Evolutionary conservation across 2,113 vertebrate species (phyloP), one percentile per base, ranked within the genome.

Genomic region (Urocitellus parryii): DNA sequence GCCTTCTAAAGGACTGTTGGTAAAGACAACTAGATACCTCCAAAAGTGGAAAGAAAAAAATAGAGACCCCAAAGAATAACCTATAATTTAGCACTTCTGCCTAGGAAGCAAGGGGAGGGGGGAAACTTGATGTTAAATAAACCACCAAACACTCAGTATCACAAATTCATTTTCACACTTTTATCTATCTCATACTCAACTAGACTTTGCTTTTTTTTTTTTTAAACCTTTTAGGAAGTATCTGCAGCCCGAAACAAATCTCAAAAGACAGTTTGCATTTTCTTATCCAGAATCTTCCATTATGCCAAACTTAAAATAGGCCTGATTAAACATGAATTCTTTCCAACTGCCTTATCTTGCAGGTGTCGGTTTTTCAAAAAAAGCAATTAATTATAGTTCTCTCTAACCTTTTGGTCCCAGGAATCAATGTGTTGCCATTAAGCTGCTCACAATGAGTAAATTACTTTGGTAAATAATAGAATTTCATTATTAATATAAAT

Each of bases 281-380:
- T 45, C 18, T 53, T 85, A 94, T 91, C 93, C 97, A 98, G 96
- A 97, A 92, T 98, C 98, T 98, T 94, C 81, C 96, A 96, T 97
- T 93, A 95, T 70, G 65, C 89, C 97, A 87, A 97, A 94, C 93
- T 96, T 94, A 97, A 97, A 97, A 96, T 73, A 96, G 97, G 93
- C 96, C 97, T 95, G 91, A 97, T 96, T 82, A 97, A 97, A 95
- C 92, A 97, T 67, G 80, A 97, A 96, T 97, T 98, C 85, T 98
- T 97, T 90, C 87, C 56, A 93, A 98, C 91, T 91, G 95, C 91
- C 88, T 96, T 78, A 95, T 95, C 93, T 96, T 96, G 96, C 88
- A 97, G 97, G 97, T 97, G 93, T 96, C 65, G 20, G 65, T 72
- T 92, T 95, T 95, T 95, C n/a, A 58, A 81, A 92, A 97, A 97